phyloP scores from a whole-genome alignment of 2,113 vertebrate genomes.

The Quiscalus mexicanus region DNA sequence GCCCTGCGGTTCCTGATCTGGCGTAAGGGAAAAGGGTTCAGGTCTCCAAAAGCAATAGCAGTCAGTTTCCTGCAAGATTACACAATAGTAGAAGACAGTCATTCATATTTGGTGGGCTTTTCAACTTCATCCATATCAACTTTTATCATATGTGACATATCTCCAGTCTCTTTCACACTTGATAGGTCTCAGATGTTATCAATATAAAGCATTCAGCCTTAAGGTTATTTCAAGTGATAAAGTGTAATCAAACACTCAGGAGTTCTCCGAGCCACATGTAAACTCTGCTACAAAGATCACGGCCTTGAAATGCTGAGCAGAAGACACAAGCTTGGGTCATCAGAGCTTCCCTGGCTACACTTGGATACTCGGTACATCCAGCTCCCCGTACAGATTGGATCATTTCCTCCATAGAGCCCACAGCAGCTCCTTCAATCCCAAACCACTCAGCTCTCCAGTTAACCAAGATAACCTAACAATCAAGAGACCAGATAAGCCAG shows the following conservation, averaged over 20 bases:
- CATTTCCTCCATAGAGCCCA: background rate
- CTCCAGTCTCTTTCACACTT: background rate
- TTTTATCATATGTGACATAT: background rate
- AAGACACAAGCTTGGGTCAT: background rate
- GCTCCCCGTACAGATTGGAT: rapidly evolving
- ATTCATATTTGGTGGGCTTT: background rate
- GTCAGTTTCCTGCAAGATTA: constrained; percentile 85
- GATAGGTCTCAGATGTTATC: background rate
- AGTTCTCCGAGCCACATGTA: background rate
- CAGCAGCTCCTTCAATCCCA: background rate
- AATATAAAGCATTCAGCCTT: background rate
- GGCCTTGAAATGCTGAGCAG: background rate
- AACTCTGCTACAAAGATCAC: background rate
- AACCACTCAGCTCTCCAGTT: background rate
- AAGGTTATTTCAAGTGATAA: background rate
- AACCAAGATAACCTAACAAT: background rate
- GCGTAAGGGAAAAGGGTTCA: constrained; percentile 96
- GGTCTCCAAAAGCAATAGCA: constrained; percentile 91
- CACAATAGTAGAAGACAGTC: background rate
- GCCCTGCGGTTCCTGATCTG: constrained; percentile 93
- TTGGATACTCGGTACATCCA: background rate
- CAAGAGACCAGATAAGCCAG: background rate
- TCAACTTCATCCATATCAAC: background rate
- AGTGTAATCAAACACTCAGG: background rate
- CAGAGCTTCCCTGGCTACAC: background rate